Conservation (phyloP, 1,140 invertebrate species). For the Calliphora vicina region DNA sequence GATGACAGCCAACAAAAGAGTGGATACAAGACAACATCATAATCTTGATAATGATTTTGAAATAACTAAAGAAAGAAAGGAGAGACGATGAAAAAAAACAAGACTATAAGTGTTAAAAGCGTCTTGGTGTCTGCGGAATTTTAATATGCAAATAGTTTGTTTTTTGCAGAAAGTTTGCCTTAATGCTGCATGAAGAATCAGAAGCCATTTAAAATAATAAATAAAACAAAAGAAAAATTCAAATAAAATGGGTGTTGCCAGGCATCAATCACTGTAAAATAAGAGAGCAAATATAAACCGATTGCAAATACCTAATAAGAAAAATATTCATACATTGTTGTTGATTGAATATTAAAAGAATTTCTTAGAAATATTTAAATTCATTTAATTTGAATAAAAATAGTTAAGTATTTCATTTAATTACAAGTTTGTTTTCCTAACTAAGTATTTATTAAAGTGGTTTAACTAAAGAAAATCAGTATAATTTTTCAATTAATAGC, state of each 20-base stretch:
- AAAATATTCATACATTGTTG: too few relatives aligned
- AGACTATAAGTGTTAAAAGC: neutral
- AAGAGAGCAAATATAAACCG: too few relatives aligned
- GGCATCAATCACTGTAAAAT: neutral
- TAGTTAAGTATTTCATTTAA: too few relatives aligned
- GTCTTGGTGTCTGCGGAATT: neutral
- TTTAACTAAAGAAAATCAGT: too few relatives aligned
- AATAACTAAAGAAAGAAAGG: neutral
- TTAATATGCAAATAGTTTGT: neutral
- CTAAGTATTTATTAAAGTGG: too few relatives aligned
- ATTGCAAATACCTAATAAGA: too few relatives aligned
- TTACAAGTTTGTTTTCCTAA: too few relatives aligned
- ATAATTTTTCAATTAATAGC: too few relatives aligned
- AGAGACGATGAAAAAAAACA: neutral
- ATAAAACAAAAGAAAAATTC: neutral
- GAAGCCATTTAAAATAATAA: conserved; percentile 1
- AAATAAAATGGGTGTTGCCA: neutral
- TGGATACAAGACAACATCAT: neutral
- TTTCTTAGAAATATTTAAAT: too few relatives aligned
- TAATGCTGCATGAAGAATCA: neutral
- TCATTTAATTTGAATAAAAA: too few relatives aligned
- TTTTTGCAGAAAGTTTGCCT: too few relatives aligned
- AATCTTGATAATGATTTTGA: neutral
- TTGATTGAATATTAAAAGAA: too few relatives aligned
- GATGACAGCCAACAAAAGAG: neutral